A percentile compares a stretch with the other conserved stretches of the same genome.
Evolutionary conservation across 2,797 vertebrate species (phyloP).

Genomic region (Amphiprion clarkii): DNA sequence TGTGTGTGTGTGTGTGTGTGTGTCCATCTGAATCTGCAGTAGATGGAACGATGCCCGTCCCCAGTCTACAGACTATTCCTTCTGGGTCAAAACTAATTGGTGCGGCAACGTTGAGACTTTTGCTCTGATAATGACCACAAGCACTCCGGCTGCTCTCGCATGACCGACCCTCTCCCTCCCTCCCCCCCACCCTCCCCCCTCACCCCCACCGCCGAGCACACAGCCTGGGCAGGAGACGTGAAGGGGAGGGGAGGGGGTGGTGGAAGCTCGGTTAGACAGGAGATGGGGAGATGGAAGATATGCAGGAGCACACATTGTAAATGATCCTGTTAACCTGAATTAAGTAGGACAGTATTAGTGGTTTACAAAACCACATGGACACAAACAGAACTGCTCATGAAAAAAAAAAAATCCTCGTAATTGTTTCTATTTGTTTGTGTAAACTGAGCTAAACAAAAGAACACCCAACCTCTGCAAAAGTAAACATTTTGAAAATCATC

Average conservation of each 20-base stretch:
- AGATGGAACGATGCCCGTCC: slow-evolving; percentile 70
- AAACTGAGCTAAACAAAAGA: too few relatives aligned
- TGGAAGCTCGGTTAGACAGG: slow-evolving; percentile 16
- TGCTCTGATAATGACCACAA: slow-evolving; percentile 87
- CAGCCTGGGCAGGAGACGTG: slow-evolving; percentile 43
- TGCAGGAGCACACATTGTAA: background rate
- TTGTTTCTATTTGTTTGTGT: too few relatives aligned
- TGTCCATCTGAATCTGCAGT: slow-evolving; percentile 60
- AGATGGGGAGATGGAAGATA: background rate
- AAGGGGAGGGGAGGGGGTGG: background rate
- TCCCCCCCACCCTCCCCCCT: slow-evolving; percentile 26
- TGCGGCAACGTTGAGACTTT: slow-evolving; percentile 77
- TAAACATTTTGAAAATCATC: too few relatives aligned
- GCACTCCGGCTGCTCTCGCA: slow-evolving; percentile 80
- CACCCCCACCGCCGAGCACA: slow-evolving; percentile 39
- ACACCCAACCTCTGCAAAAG: too few relatives aligned
- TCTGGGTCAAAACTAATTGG: slow-evolving; percentile 89
- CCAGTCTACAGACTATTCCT: slow-evolving; percentile 77
- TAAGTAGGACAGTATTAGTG: background rate
- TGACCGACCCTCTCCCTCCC: slow-evolving; percentile 71
- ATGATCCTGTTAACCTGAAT: background rate
- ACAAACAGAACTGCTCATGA: background rate
- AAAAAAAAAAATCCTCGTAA: too few relatives aligned
- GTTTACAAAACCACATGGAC: slow-evolving; percentile 1
- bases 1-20: slow-evolving; percentile 35